Evolutionary conservation across 2,113 vertebrate genomes (phyloP).

Genomic region (Nannobrachium achirus): DNA sequence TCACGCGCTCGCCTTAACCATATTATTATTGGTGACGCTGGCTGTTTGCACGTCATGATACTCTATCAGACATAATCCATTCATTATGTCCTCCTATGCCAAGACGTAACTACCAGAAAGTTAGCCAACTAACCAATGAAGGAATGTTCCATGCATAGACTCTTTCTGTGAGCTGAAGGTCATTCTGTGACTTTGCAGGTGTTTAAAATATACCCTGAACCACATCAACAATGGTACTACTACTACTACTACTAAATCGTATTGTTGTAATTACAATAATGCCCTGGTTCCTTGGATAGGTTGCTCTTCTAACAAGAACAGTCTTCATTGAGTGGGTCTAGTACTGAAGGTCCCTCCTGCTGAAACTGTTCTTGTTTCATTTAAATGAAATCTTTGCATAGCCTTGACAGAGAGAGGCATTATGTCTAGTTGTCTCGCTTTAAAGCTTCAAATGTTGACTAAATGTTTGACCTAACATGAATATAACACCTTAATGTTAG

Average conservation of each 20-base stretch:
- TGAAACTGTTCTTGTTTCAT: conserved; percentile 49
- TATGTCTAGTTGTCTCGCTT: not conserved
- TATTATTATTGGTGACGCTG: not conserved
- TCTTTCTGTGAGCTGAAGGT: conserved; percentile 69
- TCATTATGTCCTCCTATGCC: not conserved
- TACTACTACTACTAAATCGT: too few species aligned
- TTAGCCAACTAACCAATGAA: conserved; percentile 59
- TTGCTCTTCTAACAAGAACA: conserved; percentile 27
- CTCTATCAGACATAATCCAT: not conserved
- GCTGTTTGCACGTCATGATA: not conserved
- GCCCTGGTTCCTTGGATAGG: conserved; percentile 25
- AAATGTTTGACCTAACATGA: conserved; percentile 2
- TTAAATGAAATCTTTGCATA: conserved; percentile 22
- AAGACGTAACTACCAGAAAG: conserved; percentile 56
- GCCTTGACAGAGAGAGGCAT: not conserved
- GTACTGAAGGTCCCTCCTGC: conserved; percentile 17
- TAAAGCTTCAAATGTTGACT: conserved; percentile 8
- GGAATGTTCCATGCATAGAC: conserved; percentile 19
- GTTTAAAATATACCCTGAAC: conserved; percentile 44
- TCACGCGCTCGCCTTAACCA: not conserved
- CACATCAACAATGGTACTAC: conserved; percentile 22
- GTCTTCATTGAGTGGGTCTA: conserved; percentile 42
- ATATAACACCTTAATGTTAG: conserved; percentile 1
- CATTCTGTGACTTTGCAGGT: conserved; percentile 77
- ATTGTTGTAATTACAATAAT: conserved; percentile 9